phyloP scores from a whole-genome alignment of 2,797 vertebrate species.

The Tokudaia tokunoshimensis region DNA sequence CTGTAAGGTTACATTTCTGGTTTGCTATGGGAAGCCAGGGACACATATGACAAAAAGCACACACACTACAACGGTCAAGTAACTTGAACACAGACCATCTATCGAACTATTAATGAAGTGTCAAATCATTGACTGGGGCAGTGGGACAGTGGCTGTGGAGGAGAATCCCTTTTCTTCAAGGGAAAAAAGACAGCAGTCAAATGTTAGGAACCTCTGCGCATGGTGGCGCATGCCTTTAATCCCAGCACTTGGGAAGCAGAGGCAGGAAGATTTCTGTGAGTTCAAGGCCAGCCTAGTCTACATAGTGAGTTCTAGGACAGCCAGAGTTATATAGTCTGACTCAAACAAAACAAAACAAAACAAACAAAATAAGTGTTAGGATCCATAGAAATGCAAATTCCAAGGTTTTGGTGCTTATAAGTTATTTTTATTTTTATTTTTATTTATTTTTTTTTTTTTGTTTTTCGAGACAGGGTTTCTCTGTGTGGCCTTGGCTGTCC shows the following conservation, averaged over 20 bases:
- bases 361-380: neutral
- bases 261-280: neutral
- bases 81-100: neutral
- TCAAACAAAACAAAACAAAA: neutral
- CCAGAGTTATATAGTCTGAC: neutral
- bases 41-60: neutral
- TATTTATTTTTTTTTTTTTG: too few relatives aligned
- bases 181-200: neutral
- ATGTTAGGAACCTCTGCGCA: neutral
- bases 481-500: too few relatives aligned
- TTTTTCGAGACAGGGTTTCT: too few relatives aligned
- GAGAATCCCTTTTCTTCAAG: slow-evolving; percentile 1
- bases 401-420: neutral
- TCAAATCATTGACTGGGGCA: neutral
- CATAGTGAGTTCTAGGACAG: neutral
- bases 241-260: neutral
- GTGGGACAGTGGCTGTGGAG: neutral
- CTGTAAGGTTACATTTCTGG: neutral
- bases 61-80: neutral
- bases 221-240: neutral
- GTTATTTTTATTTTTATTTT: too few relatives aligned
- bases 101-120: neutral
- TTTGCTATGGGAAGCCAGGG: neutral
- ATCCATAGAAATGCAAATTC: neutral
- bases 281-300: neutral